Base-by-base conservation (phyloP, 2,797 vertebrate species). In the Loris lydekkerianus region DNA sequence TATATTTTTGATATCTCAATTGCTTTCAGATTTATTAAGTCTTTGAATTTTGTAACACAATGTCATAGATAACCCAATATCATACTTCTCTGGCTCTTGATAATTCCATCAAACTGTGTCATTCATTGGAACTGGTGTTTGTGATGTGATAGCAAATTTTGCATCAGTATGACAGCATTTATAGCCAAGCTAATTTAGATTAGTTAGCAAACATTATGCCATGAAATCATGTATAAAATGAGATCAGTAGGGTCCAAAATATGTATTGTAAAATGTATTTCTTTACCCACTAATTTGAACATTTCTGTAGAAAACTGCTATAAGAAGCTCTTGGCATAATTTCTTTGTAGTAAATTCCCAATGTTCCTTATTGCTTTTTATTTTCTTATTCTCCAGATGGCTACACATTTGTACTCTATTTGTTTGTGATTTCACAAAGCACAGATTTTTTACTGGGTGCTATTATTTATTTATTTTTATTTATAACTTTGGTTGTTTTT, bases 321-420 rank as follows among this genome's bases (percentile, higher is more conserved):
- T 89, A 92, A 91, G 89, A 86, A 82, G 95, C 91, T 97, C 92
- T 95, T 93, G 93, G 95, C 70, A 78, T 96, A 97, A 95, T 95
- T 95, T 86, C 84, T 96, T 97, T 96, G 69, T 96, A 96, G 97
- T 96, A 97, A 96, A 97, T 97, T 93, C 85, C 7, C 9, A 90
- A 65, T 96, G 85, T 88, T 94, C 58, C 85, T 96, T 97, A 95
- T 97, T 94, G 89, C 63, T 95, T 96, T 95, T 96, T 94, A 94
- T 92, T 96, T 97, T 91, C 96, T 96, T 96, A 81, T 97, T 95
- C 95, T 97, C 89, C 93, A 97, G 90, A 96, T 97, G 92, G 94
- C 58, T 95, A 97, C 93, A 96, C 81, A 97, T 96, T 86, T 97
- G 78, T 61, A 31, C 61, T 94, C 89, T 95, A 84, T 96, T 90